These are phyloP conservation scores for Bergia sp. DNA, from an alignment of 92 coral and sea anemone species.

Conservation along the genomic window DNA sequence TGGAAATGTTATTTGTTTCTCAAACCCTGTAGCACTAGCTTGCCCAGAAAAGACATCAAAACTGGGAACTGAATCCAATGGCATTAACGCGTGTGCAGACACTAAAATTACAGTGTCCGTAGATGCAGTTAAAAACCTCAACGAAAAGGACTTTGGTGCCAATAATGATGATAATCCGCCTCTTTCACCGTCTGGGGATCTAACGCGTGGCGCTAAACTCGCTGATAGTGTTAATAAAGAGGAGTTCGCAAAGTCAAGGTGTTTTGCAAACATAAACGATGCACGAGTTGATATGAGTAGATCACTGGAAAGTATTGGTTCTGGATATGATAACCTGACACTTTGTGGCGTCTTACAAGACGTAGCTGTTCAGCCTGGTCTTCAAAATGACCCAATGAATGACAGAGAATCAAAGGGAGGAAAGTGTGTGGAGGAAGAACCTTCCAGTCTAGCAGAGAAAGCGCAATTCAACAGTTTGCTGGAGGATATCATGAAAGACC, in stretches of 20 bases:
- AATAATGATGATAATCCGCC: background rate
- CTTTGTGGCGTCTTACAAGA: background rate
- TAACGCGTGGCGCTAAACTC: background rate
- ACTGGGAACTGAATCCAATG: background rate
- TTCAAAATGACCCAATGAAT: background rate
- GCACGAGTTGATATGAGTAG: background rate
- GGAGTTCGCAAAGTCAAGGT: background rate
- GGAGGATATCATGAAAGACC: conserved; percentile 24
- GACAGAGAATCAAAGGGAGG: too few relatives aligned
- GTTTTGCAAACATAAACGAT: background rate
- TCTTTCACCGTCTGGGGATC: background rate
- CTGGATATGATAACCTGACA: conserved; percentile 31
- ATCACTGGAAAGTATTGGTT: conserved; percentile 32
- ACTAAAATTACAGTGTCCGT: background rate
- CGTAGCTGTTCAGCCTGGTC: background rate
- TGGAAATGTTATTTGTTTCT: conserved; percentile 24
- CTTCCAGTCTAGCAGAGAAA: background rate
- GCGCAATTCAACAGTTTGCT: background rate
- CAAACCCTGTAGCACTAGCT: conserved; percentile 18
- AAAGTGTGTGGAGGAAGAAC: background rate
- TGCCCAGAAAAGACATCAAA: background rate
- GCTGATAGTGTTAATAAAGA: background rate
- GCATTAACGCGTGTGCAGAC: background rate
- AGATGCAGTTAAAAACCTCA: background rate
- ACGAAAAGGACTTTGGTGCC: too few relatives aligned